Percentiles rank a stretch among this genome's conserved stretches.
phyloP scores from a whole-genome alignment of 2,888 invertebrate genomes.

The Thysanoteuthis rhombus region DNA sequence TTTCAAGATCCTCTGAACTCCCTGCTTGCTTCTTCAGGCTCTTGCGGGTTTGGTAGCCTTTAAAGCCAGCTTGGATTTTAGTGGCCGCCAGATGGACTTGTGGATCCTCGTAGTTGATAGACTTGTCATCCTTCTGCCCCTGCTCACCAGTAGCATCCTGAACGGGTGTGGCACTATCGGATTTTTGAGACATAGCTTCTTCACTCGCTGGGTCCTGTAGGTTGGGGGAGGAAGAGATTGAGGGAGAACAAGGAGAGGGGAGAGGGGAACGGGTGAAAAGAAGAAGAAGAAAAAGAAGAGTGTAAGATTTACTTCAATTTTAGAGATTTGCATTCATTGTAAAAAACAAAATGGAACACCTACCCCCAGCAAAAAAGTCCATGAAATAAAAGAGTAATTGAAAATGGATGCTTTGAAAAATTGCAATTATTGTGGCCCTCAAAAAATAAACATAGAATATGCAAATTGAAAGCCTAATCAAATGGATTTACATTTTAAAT shows the following conservation, averaged over 20 bases:
- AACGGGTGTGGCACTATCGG: not conserved
- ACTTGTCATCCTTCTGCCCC: not conserved
- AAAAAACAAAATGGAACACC: not conserved
- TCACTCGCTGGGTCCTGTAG: not conserved
- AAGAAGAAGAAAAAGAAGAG: not conserved
- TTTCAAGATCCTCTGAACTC: not conserved
- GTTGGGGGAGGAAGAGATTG: not conserved
- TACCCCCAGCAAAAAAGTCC: not conserved
- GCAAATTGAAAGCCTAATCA: not conserved
- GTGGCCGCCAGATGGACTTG: not conserved
- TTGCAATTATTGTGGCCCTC: not conserved
- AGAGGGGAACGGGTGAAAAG: not conserved
- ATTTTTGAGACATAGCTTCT: not conserved
- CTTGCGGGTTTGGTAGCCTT: constrained; percentile 16
- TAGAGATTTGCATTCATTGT: not conserved
- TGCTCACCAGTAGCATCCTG: not conserved
- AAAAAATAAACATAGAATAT: not conserved
- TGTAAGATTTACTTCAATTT: not conserved
- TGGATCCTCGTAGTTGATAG: constrained; percentile 19
- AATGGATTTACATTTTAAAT: not conserved
- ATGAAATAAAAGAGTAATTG: not conserved
- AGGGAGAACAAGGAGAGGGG: not conserved
- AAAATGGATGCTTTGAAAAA: not conserved
- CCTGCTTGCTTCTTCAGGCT: constrained; percentile 1
- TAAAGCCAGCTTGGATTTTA: constrained; percentile 26